Base-by-base conservation (phyloP, 1,140 invertebrate species). In the Tenebrio molitor region DNA sequence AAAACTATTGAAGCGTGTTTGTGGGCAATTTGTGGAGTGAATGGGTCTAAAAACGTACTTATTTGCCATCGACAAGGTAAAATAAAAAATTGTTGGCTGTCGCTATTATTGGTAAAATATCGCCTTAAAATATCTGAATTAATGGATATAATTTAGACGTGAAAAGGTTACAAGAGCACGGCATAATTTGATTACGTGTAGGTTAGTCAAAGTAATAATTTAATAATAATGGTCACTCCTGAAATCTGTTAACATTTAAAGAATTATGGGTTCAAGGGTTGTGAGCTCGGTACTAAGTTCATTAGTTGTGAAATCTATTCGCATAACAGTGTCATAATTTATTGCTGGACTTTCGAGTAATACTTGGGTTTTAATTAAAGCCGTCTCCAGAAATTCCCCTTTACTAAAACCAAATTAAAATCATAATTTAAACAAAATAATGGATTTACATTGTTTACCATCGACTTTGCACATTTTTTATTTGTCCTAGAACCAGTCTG, bases 301-400 rank as follows among this genome's bases (percentile, higher is more conserved):
- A 50, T 50, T 50, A 50, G 44, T 50, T 50, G 44, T 50, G 44
- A 50, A 50, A 50, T 50, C 44, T 50, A 50, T 50, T 50, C 44
- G 44, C 19, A 50, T 50, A 50, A 21, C 44, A 21, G 44, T 50
- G 44, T 21, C 44, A 50, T 50, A 50, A 50, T 50, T 50, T 50
- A 50, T 50, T 50, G 44, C 44, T 23, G 44, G 44, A 50, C 44
- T 50, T 50, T 50, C n/a, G 15, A 50, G 19, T 50, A 50, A 50
- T 50, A 50, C 44, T 50, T 50, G 44, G 6, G 5, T 50, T 50
- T 50, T 50, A 50, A 50, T 50, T 50, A 50, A 50, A 21, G 17
- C 44, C 17, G 19, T 50, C 17, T 50, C 16, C 6, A 50, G 44
- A 50, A 21, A 50, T 50, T 50, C 44, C 19, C 44, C 5, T 50